A percentile compares a stretch with the other conserved stretches of the same genome.
phyloP scores from a whole-genome alignment of 2,888 invertebrate species.

The Dermolepida albohirtum region DNA sequence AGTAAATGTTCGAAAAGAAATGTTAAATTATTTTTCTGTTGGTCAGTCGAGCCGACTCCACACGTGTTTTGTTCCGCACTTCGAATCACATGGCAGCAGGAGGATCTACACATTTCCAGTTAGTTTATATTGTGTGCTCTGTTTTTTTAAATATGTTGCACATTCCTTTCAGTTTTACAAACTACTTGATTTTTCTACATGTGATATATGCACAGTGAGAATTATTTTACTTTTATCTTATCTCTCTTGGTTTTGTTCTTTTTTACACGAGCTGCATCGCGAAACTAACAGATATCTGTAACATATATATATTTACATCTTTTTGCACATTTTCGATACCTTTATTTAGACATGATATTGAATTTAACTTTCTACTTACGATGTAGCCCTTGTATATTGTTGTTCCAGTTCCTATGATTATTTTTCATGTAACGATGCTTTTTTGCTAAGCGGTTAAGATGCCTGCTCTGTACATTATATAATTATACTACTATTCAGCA shows the following conservation, averaged over 20 bases:
- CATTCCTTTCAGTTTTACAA: conserved; percentile 32
- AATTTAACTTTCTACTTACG: too few species aligned
- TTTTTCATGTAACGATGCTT: too few species aligned
- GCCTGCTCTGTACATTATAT: too few species aligned
- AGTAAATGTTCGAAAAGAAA: background rate
- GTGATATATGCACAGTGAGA: conserved; percentile 27
- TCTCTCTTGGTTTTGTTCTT: conserved; percentile 35
- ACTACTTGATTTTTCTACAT: conserved; percentile 20
- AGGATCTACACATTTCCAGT: conserved; percentile 78
- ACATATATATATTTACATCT: too few species aligned
- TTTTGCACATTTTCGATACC: too few species aligned
- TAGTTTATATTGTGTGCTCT: conserved; percentile 64
- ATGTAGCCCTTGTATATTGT: too few species aligned
- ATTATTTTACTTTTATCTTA: conserved; percentile 39
- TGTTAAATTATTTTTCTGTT: conserved; percentile 56
- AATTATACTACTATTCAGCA: too few species aligned
- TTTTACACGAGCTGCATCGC: conserved; percentile 13
- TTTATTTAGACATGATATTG: too few species aligned
- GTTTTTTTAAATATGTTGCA: conserved; percentile 38
- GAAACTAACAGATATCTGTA: background rate
- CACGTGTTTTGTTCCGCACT: conserved; percentile 79
- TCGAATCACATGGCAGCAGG: conserved; percentile 78
- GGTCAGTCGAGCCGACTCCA: conserved; percentile 77
- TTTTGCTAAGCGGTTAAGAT: too few species aligned
- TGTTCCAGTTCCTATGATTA: too few species aligned